phyloP scores from a whole-genome alignment of 2,797 vertebrate species.

The Rhynchotus rufescens region DNA sequence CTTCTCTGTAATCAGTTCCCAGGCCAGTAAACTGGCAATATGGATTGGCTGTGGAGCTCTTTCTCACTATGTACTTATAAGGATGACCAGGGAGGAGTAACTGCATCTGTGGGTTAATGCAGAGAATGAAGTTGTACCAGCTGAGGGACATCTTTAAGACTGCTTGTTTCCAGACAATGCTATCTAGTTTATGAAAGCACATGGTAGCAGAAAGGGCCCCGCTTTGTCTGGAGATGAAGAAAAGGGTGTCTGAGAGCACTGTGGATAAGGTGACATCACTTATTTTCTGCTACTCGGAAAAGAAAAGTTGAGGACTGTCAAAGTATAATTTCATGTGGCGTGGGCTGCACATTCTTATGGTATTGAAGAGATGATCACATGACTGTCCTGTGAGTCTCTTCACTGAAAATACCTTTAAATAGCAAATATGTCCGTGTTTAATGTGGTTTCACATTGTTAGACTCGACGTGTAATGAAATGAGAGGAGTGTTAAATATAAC shows the following conservation, averaged over 20 bases:
- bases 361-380: neutral
- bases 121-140: neutral
- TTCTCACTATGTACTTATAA: neutral
- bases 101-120: neutral
- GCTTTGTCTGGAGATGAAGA: neutral
- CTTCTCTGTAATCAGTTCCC: neutral
- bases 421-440: conserved; percentile 24
- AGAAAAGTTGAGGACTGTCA: neutral
- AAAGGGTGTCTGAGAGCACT: neutral
- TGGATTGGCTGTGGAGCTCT: neutral
- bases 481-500: conserved; percentile 62
- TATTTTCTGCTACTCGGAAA: neutral
- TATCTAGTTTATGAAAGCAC: neutral
- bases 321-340: neutral
- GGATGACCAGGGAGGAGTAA: neutral
- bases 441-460: conserved; percentile 51
- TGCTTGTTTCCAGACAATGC: neutral
- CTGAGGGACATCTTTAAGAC: neutral
- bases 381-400: neutral
- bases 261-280: neutral
- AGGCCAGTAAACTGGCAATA: neutral
- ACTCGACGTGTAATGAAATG: conserved; percentile 37
- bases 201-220: neutral
- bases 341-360: neutral
- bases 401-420: conserved; percentile 33